Evolutionary conservation across 2,797 vertebrate species (phyloP).

Genomic region (Phrynocephalus vlangalii): DNA sequence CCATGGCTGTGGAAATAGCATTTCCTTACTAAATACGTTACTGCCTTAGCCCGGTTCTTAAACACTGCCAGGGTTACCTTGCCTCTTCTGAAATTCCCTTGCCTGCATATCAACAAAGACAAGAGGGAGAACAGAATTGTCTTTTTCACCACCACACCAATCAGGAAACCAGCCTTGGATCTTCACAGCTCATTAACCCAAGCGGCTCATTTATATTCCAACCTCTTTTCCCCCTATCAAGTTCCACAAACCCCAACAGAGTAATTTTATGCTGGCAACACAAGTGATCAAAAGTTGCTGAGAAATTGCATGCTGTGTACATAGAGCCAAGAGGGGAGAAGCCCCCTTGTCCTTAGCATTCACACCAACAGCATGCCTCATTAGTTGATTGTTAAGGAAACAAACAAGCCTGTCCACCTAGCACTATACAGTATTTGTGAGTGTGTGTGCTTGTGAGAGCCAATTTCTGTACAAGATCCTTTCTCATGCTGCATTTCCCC

Average conservation of each 20-base stretch:
- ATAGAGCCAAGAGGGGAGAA: conserved; percentile 18
- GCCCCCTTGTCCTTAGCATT: neutral
- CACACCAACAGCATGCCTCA: conserved; percentile 35
- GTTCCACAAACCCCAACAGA: conserved; percentile 26
- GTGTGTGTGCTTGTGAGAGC: neutral
- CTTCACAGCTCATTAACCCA: conserved; percentile 52
- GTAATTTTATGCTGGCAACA: conserved; percentile 57
- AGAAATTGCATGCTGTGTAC: conserved; percentile 23
- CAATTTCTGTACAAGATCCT: neutral
- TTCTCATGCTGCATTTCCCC: neutral
- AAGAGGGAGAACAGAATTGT: conserved; percentile 2
- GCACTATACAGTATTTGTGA: neutral
- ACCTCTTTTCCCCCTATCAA: conserved; percentile 30
- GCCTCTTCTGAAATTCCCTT: neutral
- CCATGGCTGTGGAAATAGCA: neutral
- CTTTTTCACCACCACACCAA: conserved; percentile 52
- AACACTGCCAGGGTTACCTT: conserved; percentile 18
- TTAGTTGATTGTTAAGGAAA: conserved; percentile 28
- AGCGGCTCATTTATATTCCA: conserved; percentile 47
- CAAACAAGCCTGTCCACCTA: neutral
- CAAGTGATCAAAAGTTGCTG: conserved; percentile 44
- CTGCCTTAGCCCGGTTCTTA: neutral
- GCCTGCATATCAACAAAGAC: conserved; percentile 7
- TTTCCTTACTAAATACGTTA: neutral
- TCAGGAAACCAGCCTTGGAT: conserved; percentile 43